A percentile compares a stretch with the other conserved stretches of the same genome.
Evolutionary conservation across 2,797 vertebrate species (phyloP).

Genomic region (Falco novaeseelandiae): DNA sequence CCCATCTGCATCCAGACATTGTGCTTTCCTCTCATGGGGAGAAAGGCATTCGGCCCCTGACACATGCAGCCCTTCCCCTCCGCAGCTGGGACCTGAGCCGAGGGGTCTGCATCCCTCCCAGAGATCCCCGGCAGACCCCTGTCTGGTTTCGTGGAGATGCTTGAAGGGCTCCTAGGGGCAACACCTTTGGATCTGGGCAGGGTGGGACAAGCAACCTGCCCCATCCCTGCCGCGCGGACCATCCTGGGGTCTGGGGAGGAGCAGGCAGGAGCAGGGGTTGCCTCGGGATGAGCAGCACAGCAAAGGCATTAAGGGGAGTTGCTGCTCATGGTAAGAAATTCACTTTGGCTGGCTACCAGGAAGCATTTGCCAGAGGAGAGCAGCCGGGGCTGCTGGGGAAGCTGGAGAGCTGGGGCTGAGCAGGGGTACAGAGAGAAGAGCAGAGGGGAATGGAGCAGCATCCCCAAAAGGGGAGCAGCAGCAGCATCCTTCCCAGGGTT

Average conservation of each 20-base stretch:
- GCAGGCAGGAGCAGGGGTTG: background rate
- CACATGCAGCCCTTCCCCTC: background rate
- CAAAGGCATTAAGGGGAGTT: accelerated
- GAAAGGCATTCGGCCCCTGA: background rate
- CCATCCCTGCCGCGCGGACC: accelerated
- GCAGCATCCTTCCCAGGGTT: accelerated
- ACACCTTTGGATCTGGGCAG: background rate
- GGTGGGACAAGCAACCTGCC: accelerated
- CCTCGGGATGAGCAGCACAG: accelerated
- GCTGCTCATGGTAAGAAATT: background rate
- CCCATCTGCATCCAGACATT: background rate
- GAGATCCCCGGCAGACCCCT: background rate
- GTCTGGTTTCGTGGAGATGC: background rate
- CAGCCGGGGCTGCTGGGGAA: background rate
- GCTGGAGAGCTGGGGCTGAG: background rate
- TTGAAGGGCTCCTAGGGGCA: background rate
- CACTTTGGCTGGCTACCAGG: background rate
- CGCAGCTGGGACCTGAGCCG: background rate
- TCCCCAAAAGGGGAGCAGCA: background rate
- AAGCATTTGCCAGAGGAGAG: background rate
- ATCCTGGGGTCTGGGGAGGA: too few relatives aligned
- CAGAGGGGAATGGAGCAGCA: accelerated
- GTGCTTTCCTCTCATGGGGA: background rate
- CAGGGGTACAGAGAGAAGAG: background rate
- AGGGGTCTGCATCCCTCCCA: background rate